These are phyloP conservation scores for Tetramorium bicarinatum DNA, from an alignment of 2,888 invertebrate species.

Conservation along the genomic window DNA sequence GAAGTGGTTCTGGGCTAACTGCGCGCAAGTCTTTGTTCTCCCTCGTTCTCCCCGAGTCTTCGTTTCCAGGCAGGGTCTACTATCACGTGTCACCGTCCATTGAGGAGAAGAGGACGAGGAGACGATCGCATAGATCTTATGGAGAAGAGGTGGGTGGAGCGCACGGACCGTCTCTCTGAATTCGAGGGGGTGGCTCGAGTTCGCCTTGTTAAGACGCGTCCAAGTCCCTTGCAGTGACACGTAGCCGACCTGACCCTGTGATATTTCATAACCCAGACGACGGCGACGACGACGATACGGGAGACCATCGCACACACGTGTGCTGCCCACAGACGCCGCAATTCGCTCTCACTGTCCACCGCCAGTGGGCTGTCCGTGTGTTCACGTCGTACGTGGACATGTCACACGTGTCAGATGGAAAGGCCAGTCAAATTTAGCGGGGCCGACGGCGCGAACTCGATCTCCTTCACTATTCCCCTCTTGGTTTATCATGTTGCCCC, in stretches of 20 bases:
- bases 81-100: slow-evolving; percentile 71
- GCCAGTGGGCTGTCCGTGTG: slow-evolving; percentile 33
- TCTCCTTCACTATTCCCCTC: slow-evolving; percentile 23
- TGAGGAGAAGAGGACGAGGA: slow-evolving; percentile 24
- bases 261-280: slow-evolving; percentile 74
- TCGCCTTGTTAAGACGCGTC: slow-evolving; percentile 73
- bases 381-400: slow-evolving; percentile 41
- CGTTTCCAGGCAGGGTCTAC: slow-evolving; percentile 66
- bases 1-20: slow-evolving; percentile 74
- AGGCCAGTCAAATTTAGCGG: slow-evolving; percentile 67
- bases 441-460: slow-evolving; percentile 68
- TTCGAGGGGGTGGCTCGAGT: slow-evolving; percentile 71
- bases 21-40: slow-evolving; percentile 71
- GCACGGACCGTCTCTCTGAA: slow-evolving; percentile 56
- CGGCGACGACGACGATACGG: slow-evolving; percentile 53
- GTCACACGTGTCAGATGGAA: slow-evolving; percentile 56
- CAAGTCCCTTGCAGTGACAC: slow-evolving; percentile 67
- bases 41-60: slow-evolving; percentile 51
- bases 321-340: slow-evolving; percentile 53
- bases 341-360: slow-evolving; percentile 50
- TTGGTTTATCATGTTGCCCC: neutral
- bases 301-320: slow-evolving; percentile 44
- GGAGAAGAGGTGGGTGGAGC: slow-evolving; percentile 63
- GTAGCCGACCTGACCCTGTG: slow-evolving; percentile 71
- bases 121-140: slow-evolving; percentile 57